phyloP scores from a whole-genome alignment of 2,888 invertebrate genomes.

The Polymixis flavicincta region DNA sequence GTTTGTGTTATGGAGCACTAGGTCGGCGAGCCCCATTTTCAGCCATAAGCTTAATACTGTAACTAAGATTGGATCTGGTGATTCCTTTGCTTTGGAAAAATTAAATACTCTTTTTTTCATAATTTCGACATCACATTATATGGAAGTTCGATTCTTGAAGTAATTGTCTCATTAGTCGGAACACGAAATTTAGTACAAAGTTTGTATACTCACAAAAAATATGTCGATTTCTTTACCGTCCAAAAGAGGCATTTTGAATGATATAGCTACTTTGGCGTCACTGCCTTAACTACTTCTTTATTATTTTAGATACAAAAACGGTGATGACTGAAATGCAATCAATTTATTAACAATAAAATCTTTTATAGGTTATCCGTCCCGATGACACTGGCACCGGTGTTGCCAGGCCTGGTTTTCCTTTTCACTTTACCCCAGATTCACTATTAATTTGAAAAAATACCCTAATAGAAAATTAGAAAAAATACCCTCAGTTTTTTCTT shows the following conservation, averaged over 20 bases:
- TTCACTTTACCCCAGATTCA: too few relatives aligned
- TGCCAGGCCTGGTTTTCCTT: too few relatives aligned
- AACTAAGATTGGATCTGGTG: not conserved
- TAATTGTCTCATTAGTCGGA: not conserved
- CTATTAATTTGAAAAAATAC: too few relatives aligned
- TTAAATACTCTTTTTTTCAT: not conserved
- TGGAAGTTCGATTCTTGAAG: not conserved
- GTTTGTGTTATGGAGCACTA: not conserved
- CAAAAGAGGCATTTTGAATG: slow-evolving; percentile 81
- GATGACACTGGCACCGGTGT: slow-evolving; percentile 4
- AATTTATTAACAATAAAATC: not conserved
- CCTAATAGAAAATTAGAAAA: too few relatives aligned
- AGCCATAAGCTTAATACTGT: not conserved
- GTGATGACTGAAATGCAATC: not conserved
- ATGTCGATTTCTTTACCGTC: slow-evolving; percentile 88
- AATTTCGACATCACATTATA: not conserved
- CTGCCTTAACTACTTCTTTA: not conserved
- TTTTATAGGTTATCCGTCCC: slow-evolving; percentile 28
- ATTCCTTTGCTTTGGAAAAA: not conserved
- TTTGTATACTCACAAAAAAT: slow-evolving; percentile 87
- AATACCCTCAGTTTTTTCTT: too few relatives aligned
- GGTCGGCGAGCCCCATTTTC: not conserved
- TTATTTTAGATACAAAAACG: not conserved
- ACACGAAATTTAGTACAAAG: not conserved
- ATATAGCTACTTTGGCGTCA: not conserved